Base-by-base conservation (phyloP, 2,888 invertebrate species). In the Drosophila parthenogenetica region DNA sequence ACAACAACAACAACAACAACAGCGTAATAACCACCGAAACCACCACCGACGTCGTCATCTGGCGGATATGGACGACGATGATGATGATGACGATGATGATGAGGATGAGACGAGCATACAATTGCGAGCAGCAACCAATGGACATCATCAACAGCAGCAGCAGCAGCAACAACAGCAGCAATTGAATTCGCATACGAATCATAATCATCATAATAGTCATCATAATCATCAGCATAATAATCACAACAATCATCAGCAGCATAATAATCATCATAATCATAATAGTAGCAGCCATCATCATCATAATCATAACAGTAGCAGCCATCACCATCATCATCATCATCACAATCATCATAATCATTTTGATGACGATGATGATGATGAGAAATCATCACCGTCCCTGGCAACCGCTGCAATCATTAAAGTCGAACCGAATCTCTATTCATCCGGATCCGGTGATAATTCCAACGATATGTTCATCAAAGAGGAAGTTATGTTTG, bases 401-500 rank as follows among this genome's bases (percentile, higher is more conserved):
- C 86, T 91, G 89, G 91, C 91, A 77, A 91, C 92, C 29, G 89
- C 91, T 64, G 92, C 92, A 76, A 91, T 90, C 57, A 91, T 91
- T 29, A 92, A 91, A 85, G 88, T 90, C 39, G 91, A 91, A 83
- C 91, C 91, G 79, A 92, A 92, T 90, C 89, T 91, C 37, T 91
- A 91, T 73, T 91, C 90, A 43, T 91, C 91, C 51, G 91, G 91
- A 57, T 91, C 91, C 48, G 91, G 90, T 68, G 91, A 91, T 73
- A 91, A 92, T 73, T 91, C 91, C 72, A 92, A 92, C 79, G 91
- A 91, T 68, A 91, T 91, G 91, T 90, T 91, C 79, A 91, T 91
- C 64, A 91, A 91, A 63, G 91, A 91, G 77, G 91, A 91, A 70
- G 90, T 91, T 3, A 90, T 91, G 85, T 92, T 92, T 42, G 92